phyloP scores from a whole-genome alignment of 2,797 vertebrate genomes.

The Oophaga sylvatica region DNA sequence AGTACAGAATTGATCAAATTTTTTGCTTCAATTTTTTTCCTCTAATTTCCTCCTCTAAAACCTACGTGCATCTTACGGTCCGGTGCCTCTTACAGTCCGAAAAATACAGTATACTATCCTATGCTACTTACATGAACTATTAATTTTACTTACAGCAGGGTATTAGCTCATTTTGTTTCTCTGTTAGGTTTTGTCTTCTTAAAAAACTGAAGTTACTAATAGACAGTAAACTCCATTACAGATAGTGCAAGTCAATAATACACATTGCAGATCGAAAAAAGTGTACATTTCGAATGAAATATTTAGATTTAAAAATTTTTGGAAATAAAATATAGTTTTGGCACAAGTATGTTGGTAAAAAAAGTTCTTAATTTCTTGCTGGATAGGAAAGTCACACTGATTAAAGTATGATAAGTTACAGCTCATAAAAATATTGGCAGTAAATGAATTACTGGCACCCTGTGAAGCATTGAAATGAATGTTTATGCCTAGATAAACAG shows the following conservation, averaged over 20 bases:
- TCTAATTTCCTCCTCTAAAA: too few relatives aligned
- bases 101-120: too few relatives aligned
- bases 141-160: too few relatives aligned
- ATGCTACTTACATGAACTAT: too few relatives aligned
- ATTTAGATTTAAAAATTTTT: neutral
- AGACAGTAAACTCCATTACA: neutral
- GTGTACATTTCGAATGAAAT: neutral
- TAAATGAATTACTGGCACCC: slow-evolving; percentile 9
- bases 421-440: slow-evolving; percentile 12
- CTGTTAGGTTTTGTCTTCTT: too few relatives aligned
- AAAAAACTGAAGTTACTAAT: neutral
- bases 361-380: neutral
- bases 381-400: neutral
- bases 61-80: too few relatives aligned
- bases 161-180: too few relatives aligned
- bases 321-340: neutral
- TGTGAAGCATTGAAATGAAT: slow-evolving; percentile 21
- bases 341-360: neutral
- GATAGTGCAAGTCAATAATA: neutral
- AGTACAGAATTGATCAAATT: too few relatives aligned
- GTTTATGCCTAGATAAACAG: slow-evolving; percentile 24
- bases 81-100: too few relatives aligned
- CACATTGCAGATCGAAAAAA: neutral
- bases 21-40: too few relatives aligned
- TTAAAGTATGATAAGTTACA: slow-evolving; percentile 10